These are phyloP conservation scores for Tetragonula clypearis DNA, from an alignment of 1,140 invertebrate genomes.

Conservation along the genomic window DNA sequence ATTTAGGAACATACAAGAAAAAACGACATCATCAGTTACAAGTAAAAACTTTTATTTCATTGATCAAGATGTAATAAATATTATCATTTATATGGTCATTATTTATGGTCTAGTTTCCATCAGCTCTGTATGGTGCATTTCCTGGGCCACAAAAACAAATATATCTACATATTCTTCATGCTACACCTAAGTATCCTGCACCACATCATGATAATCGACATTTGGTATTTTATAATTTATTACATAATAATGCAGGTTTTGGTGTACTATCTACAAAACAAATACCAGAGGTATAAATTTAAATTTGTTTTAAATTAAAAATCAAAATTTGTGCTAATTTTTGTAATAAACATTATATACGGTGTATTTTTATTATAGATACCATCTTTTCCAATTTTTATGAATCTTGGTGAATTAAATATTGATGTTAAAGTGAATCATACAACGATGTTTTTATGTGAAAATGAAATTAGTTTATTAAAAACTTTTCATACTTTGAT, in stretches of 20 bases:
- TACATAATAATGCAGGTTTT: conserved; percentile 76
- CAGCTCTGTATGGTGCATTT: conserved; percentile 77
- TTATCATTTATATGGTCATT: conserved; percentile 2
- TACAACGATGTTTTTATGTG: conserved; percentile 80
- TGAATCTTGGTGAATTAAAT: conserved; percentile 90
- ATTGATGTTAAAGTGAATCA: conserved; percentile 84
- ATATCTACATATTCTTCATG: conserved; percentile 85
- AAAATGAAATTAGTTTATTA: conserved; percentile 83
- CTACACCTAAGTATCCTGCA: conserved; percentile 81
- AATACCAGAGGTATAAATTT: conserved; percentile 80
- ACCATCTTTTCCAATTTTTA: conserved; percentile 92
- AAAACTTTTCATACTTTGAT: conserved; percentile 83
- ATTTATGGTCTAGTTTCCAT: conserved; percentile 77
- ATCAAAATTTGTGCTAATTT: background rate
- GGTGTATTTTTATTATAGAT: conserved; percentile 79
- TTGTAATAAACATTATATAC: background rate
- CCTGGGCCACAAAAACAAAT: conserved; percentile 68
- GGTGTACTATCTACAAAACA: conserved; percentile 84
- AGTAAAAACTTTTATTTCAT: conserved; percentile 28
- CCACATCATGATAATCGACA: conserved; percentile 71
- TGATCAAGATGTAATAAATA: background rate
- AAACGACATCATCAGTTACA: conserved; percentile 88
- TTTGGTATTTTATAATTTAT: conserved; percentile 73
- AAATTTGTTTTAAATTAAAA: background rate
- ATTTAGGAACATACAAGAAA: conserved; percentile 86